Base-by-base conservation (phyloP, 2,113 vertebrate species). In the Gymnocephalus cernua region DNA sequence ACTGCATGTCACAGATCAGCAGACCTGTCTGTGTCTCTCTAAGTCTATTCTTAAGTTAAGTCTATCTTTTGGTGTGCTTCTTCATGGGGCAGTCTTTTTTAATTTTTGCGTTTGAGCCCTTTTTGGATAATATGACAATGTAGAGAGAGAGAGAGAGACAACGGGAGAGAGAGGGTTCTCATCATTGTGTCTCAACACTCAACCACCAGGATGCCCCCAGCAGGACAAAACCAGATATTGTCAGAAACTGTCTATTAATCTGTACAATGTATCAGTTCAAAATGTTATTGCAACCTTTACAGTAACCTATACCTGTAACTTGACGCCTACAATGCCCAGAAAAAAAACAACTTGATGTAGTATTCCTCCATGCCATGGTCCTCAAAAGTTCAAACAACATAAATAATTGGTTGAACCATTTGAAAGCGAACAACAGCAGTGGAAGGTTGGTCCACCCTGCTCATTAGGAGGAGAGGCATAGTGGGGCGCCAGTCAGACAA, bases 391-490 rank as follows among this genome's bases (percentile, higher is more conserved):
- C 10, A 56, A 74, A 27, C 58, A 51, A 21, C 44, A 81, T 74
- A 44, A 74, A 90, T 80, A 86, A 90, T 86, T 86, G 83, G 83
- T 64, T 25, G 53, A 35, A 77, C 62, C 44, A 71, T 83, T 65
- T 65, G 25, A 82, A 75, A 74, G 65, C 78, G 70, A 71, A 68
- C 74, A 71, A 68, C 74, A 70, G 35, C 62, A 77, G 44, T 45
- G n/a, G 25, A 29, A 16, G 38, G 15, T 61, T 48, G 45, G 27
- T 88, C 70, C 77, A 73, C 29, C 74, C 53, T 25, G 61, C 83
- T 90, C 88, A 90, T 92, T 90, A 92, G 44, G 44, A 41, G 35
- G 73, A 85, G 51, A 51, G 73, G 65, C 69, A 74, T 4, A 50
- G 68, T 66, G 19, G 23, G 23, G 19, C 27, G 6, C 16, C 25